Evolutionary conservation across 2,113 vertebrate species (phyloP), one percentile per base, ranked within the genome.

Genomic region (Orthonyx spaldingii): DNA sequence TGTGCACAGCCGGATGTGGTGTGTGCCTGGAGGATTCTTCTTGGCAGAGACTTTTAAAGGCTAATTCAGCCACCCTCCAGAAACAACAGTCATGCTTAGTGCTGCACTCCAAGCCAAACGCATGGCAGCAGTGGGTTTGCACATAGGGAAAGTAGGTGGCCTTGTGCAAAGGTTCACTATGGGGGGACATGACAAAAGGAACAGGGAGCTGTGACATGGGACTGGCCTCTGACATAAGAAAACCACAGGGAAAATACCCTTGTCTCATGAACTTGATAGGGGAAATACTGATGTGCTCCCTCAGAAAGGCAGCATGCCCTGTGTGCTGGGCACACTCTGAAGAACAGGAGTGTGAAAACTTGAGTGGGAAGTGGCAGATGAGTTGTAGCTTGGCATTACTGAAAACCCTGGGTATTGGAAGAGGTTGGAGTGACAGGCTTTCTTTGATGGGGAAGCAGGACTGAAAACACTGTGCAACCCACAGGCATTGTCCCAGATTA

Each of bases 61-160:
- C 37, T 26, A 18, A 6, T 66, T 39, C 6, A 19, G 11, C 37
- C 27, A 53, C 13, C 10, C 57, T 22, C 42, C 71, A 69, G 52
- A 28, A 79, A 47, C 16, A 75, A 13, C 4, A 57, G 14, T 12
- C 9, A 4, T 39, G 41, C 41, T 57, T 65, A 65, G 23, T 61
- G 42, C 47, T 57, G 42, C 18, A 13, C 42, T 75, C 37, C 32
- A 65, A 24, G 42, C 30, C 6, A 22, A 44, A 78, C 47, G 16
- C 28, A 35, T 21, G 50, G 21, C 15, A 19, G 13, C 63, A 57
- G 21, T 21, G 42, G 35, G 15, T 80, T 68, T 72, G 61, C 20
- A 30, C 0, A 0, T 32, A n/a, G 3, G 11, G 19, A 10, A 60
- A 42, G 27, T 7, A 8, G 30, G 27, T 0, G 2, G 30, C 33